These are phyloP conservation scores for Oligia latruncula DNA, from an alignment of 2,888 invertebrate genomes.

Conservation along the genomic window DNA sequence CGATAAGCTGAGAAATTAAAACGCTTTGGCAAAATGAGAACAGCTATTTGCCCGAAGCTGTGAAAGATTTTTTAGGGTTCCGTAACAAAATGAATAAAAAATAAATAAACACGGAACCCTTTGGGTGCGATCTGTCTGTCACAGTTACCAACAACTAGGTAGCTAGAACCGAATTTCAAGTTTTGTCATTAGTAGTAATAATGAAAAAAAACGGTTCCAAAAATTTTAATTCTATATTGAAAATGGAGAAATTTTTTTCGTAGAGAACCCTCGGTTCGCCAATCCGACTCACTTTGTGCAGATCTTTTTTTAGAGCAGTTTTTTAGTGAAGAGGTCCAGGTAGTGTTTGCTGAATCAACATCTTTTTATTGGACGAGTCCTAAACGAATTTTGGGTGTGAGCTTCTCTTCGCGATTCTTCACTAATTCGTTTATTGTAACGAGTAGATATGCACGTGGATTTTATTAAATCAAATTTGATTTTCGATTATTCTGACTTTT, in stretches of 20 bases:
- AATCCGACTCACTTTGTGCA: too few species aligned
- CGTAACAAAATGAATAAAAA: not conserved
- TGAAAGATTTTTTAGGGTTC: slow-evolving; percentile 31
- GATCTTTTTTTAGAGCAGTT: slow-evolving; percentile 38
- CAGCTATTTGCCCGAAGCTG: slow-evolving; percentile 41
- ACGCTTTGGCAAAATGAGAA: slow-evolving; percentile 52
- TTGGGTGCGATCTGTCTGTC: too few species aligned
- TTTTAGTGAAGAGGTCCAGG: slow-evolving; percentile 43
- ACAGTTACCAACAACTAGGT: too few species aligned
- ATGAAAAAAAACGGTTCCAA: too few species aligned
- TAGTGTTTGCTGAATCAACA: slow-evolving; percentile 47
- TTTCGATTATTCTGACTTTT: slow-evolving; percentile 14
- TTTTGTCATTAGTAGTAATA: too few species aligned
- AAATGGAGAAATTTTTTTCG: not conserved
- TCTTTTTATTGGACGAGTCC: slow-evolving; percentile 51
- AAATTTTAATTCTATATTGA: too few species aligned
- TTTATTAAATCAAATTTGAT: slow-evolving; percentile 31
- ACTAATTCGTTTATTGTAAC: slow-evolving; percentile 51
- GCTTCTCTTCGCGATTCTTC: slow-evolving; percentile 25
- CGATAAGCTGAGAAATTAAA: slow-evolving; percentile 65
- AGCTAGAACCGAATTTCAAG: too few species aligned
- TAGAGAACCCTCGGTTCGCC: not conserved
- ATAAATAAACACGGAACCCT: too few species aligned
- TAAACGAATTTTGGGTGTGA: slow-evolving; percentile 52
- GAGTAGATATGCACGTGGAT: slow-evolving; percentile 17